Evolutionary conservation across 2,888 invertebrate species (phyloP), one percentile per base, ranked within the genome.

Genomic region (Drosophila koepferae): DNA sequence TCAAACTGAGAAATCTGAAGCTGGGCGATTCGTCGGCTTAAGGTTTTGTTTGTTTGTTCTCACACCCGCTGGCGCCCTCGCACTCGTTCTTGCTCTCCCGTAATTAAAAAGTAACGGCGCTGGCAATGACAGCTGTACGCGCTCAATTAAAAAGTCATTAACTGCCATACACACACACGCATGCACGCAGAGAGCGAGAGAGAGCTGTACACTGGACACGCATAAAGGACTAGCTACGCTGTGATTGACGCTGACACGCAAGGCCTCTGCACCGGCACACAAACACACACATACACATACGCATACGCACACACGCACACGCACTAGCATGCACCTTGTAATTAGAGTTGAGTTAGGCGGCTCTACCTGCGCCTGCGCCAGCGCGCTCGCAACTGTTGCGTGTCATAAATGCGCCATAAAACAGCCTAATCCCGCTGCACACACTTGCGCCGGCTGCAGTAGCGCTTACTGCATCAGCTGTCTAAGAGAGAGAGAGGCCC

Each of bases 121-220:
- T 82, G 84, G 59, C 73, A 74, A 81, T 72, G 85, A 81, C 89
- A 85, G 89, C 84, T 89, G 89, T 84, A 84, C 67, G 87, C 71
- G 82, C 85, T 84, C 87, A 86, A 86, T 86, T 89, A 89, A 86
- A 89, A 89, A 86, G 89, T 86, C 86, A 86, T 89, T 89, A 89
- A 86, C 89, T 74, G 80, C 55, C 69, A 72, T 63, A 68, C 18
- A 46, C 38, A 55, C 44, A 49, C 44, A 41, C 41, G 9, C 41
- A 43, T 10, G 10, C 44, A 54, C 38, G 12, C 46, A 53, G 44
- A 51, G 43, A 54, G 40, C 28, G 38, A 28, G 28, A 23, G 23
- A 28, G 28, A 61, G 46, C 18, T 66, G 63, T 56, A 49, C 72
- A 62, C 36, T 74, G 75, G 63, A 61, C 72, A 72, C 59, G 76